Evolutionary conservation across 2,888 invertebrate species (phyloP), one percentile per base, ranked within the genome.

Genomic region (Torymus tubicola): DNA sequence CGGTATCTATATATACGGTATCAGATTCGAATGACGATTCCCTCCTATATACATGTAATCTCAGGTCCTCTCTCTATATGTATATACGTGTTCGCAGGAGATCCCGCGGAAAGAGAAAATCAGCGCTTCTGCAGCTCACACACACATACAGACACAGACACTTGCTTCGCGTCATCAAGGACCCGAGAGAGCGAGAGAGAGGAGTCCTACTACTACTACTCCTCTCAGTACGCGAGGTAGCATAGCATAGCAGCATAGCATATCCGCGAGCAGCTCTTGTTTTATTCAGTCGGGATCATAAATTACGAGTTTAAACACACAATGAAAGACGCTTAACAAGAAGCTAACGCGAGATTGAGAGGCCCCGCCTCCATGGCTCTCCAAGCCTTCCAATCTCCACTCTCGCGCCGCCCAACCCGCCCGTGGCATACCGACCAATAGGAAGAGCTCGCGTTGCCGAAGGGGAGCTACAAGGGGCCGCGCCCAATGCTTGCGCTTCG

Each of bases 311-410:
- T 91, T 91, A 91, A 91, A 90, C 90, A 91, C 90, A 90, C 90
- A 90, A 91, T 91, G 90, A 91, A 91, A 91, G 90, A 91, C 90
- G 90, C 90, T 91, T 91, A 91, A 91, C 90, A 91, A 90, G 90
- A 91, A 90, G 90, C 89, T 91, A 91, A 91, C 90, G 90, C 90
- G 90, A 91, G 90, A 90, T 91, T 91, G 90, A 91, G 89, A 89
- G 89, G 90, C 89, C 87, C 87, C 90, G 90, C 90, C 89, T 86
- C 84, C 85, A 84, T 3, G 21, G 84, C 83, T 80, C 86, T 87
- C 87, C 87, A 88, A 85, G 84, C 85, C 80, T 85, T 85, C 84
- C 83, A 77, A 74, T 61, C 76, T 21, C 18, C 82, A 21, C 80
- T 85, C 88, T 88, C 89, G 87, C 85, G 70, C 84, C 67, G 82